Conservation (phyloP, 1,140 invertebrate species). For the Chlorops oryzae region DNA sequence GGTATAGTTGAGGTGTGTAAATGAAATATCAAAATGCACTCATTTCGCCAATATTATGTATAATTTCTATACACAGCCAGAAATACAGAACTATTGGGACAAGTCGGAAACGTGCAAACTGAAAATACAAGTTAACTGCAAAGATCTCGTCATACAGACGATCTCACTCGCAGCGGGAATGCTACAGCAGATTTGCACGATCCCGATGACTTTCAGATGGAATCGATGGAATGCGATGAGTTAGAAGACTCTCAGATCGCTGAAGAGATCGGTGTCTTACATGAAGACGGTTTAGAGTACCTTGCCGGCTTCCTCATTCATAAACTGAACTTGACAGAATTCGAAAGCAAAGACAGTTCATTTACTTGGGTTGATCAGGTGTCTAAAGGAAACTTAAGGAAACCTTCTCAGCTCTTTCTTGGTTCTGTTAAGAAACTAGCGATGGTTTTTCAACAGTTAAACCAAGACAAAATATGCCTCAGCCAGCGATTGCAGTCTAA, state of each 20-base stretch:
- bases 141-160: too few species aligned
- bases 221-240: too few species aligned
- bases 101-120: too few species aligned
- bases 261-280: background rate
- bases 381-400: constrained; percentile 1
- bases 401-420: background rate
- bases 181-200: too few species aligned
- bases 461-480: background rate
- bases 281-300: constrained; percentile 5
- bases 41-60: too few species aligned
- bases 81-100: too few species aligned
- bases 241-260: background rate
- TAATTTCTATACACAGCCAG: too few species aligned
- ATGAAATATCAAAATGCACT: too few species aligned
- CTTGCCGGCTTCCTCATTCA: constrained; percentile 5
- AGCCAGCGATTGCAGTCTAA: background rate
- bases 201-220: too few species aligned
- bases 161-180: too few species aligned
- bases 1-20: too few species aligned
- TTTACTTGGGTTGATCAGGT: constrained; percentile 6
- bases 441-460: background rate
- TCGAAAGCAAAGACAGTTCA: background rate
- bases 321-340: constrained; percentile 9
- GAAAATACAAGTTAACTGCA: too few species aligned
- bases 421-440: background rate